These are phyloP conservation scores for Rapana venosa DNA, from an alignment of 2,888 invertebrate genomes.

Conservation along the genomic window DNA sequence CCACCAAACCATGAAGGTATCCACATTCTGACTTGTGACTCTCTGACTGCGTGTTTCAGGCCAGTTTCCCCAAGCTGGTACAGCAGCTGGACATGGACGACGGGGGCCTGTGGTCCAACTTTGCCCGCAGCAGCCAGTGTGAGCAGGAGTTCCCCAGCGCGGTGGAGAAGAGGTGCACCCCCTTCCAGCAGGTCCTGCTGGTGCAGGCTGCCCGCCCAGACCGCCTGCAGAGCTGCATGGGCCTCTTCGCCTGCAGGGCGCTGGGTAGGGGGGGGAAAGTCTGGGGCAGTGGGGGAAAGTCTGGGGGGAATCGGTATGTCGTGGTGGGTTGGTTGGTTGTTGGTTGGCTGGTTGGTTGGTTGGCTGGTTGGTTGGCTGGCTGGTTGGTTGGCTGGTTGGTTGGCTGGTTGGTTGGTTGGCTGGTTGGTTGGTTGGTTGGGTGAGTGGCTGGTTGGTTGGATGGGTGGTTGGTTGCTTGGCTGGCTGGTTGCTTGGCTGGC, in stretches of 20 bases:
- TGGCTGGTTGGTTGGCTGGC: too few relatives aligned
- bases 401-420: too few relatives aligned
- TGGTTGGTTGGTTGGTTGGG: neutral
- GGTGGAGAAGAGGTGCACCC: constrained; percentile 82
- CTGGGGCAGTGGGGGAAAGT: neutral
- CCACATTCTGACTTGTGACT: too few relatives aligned
- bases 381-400: neutral
- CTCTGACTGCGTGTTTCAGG: constrained; percentile 77
- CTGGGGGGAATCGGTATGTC: neutral
- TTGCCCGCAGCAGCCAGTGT: constrained; percentile 84
- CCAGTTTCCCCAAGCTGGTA: constrained; percentile 83
- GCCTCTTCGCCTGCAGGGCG: constrained; percentile 84
- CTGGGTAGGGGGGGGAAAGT: constrained; percentile 69
- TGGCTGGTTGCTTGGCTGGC: too few relatives aligned
- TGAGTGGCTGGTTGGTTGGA: too few relatives aligned
- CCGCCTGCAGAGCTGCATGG: constrained; percentile 87
- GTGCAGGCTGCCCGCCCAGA: constrained; percentile 91
- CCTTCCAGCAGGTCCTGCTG: constrained; percentile 89
- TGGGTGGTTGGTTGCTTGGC: neutral
- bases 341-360: too few relatives aligned
- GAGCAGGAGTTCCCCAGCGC: constrained; percentile 83
- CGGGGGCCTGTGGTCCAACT: constrained; percentile 84
- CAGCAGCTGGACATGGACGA: constrained; percentile 83
- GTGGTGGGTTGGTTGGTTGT: neutral
- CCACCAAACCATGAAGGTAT: too few relatives aligned